Evolutionary conservation across 2,113 vertebrate species (phyloP).

Genomic region (Suricata suricatta): DNA sequence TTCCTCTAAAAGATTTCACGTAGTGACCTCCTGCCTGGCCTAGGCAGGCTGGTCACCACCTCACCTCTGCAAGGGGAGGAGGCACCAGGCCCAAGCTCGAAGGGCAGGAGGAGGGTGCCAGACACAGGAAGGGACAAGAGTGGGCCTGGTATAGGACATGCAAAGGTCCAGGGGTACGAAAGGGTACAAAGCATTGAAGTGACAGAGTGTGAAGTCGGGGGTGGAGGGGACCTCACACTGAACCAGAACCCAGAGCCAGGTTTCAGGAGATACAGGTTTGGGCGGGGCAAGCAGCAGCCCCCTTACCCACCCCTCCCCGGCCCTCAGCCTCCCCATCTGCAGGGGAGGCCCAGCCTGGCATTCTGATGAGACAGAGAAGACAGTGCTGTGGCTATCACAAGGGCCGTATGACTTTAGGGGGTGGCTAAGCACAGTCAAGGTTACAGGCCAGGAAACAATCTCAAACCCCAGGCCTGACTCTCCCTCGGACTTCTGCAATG

Average conservation of each 20-base stretch:
- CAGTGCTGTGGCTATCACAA: neutral
- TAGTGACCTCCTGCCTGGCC: accelerated
- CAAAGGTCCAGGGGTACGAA: neutral
- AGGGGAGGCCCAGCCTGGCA: neutral
- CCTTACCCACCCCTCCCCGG: too few relatives aligned
- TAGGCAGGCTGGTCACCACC: neutral
- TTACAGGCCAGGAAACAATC: neutral
- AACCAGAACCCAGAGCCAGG: neutral
- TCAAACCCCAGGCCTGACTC: neutral
- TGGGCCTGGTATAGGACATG: accelerated
- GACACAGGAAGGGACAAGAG: neutral
- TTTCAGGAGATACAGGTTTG: neutral
- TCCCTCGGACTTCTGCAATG: too few relatives aligned
- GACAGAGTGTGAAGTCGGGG: neutral
- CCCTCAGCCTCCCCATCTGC: neutral
- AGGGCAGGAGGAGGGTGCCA: neutral
- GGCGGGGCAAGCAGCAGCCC: neutral
- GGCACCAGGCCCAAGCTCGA: neutral
- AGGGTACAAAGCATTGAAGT: neutral
- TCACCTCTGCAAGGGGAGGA: neutral
- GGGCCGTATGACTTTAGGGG: neutral
- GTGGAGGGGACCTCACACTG: neutral
- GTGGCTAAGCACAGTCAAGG: neutral
- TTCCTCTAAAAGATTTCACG: neutral
- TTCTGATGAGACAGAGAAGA: neutral